These are phyloP conservation scores for Cebus imitator DNA, from an alignment of 2,113 vertebrate genomes.

Conservation along the genomic window DNA sequence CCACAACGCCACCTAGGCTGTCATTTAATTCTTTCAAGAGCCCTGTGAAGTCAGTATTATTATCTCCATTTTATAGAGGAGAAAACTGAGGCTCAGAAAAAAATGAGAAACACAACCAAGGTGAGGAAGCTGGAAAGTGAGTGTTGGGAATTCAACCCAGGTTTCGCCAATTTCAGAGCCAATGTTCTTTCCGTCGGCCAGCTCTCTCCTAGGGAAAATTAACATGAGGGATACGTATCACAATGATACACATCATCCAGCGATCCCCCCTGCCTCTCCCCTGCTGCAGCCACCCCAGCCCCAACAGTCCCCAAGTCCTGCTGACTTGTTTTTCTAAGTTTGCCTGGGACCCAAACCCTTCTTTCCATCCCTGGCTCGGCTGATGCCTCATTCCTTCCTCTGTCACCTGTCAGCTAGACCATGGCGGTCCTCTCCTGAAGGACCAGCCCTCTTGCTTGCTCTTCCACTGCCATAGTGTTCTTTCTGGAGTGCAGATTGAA, in stretches of 20 bases:
- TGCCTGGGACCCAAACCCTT: background rate
- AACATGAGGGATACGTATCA: background rate
- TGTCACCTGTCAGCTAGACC: background rate
- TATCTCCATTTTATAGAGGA: background rate
- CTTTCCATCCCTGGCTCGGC: background rate
- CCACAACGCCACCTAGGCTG: rapidly evolving
- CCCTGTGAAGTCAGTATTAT: background rate
- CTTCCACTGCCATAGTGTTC: background rate
- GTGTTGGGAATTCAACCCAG: background rate
- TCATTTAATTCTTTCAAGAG: background rate
- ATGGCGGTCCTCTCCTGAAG: too few species aligned
- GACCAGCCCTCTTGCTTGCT: rapidly evolving
- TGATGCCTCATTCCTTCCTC: background rate
- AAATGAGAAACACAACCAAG: background rate
- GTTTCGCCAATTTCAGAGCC: background rate
- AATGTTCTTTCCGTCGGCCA: background rate
- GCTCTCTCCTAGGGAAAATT: background rate
- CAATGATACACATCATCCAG: rapidly evolving
- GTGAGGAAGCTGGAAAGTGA: background rate
- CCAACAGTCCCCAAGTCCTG: background rate
- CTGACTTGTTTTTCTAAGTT: background rate
- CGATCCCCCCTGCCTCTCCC: background rate
- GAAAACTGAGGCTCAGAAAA: background rate
- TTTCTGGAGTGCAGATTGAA: background rate
- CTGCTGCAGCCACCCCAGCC: background rate